A percentile compares a stretch with the other conserved stretches of the same genome.
Evolutionary conservation across 2,888 invertebrate species (phyloP).

Genomic region (Mystacides longicornis): DNA sequence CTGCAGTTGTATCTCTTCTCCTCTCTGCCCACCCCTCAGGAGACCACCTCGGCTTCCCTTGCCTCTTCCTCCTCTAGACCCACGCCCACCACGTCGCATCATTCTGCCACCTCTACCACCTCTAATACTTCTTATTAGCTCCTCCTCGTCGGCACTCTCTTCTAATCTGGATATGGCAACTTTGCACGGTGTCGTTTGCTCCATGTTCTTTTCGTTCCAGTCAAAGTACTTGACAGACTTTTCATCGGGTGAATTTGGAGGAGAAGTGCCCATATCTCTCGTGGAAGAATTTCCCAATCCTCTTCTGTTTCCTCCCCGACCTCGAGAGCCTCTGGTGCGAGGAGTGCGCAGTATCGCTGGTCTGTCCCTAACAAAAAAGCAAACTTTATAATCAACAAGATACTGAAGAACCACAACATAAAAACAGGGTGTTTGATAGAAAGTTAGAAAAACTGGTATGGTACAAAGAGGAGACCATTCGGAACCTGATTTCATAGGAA

Average conservation of each 20-base stretch:
- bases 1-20: constrained; percentile 26
- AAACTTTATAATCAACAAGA: too few relatives aligned
- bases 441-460: too few relatives aligned
- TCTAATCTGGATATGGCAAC: constrained; percentile 25
- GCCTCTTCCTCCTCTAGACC: constrained; percentile 30
- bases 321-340: constrained; percentile 29
- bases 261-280: background rate
- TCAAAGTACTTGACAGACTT: constrained; percentile 29
- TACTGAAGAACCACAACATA: too few relatives aligned
- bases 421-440: too few relatives aligned
- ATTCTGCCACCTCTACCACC: constrained; percentile 28
- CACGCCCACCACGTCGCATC: constrained; percentile 29
- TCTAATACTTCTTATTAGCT: constrained; percentile 32
- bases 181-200: constrained; percentile 31
- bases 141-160: constrained; percentile 10
- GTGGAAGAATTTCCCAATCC: background rate
- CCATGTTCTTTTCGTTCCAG: constrained; percentile 34
- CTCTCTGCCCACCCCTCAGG: constrained; percentile 35
- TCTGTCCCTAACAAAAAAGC: too few relatives aligned
- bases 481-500: too few relatives aligned
- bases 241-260: constrained; percentile 8
- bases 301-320: constrained; percentile 23
- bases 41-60: constrained; percentile 36
- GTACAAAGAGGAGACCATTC: too few relatives aligned
- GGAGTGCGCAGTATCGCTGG: constrained; percentile 34